Evolutionary conservation across 2,113 vertebrate species (phyloP).

Genomic region (Apistogramma diplotaenia): DNA sequence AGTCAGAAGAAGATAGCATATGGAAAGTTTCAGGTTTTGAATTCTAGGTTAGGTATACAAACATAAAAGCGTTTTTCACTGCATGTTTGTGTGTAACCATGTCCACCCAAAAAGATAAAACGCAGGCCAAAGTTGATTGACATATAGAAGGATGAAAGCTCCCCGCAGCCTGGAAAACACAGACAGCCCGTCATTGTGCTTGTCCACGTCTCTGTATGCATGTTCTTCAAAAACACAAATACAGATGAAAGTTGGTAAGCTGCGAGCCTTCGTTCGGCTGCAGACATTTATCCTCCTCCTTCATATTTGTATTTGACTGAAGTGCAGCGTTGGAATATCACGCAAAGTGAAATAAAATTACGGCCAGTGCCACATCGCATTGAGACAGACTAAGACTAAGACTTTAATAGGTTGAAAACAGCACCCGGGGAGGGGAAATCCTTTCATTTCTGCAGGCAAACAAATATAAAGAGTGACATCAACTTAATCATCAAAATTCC

Average conservation of each 20-base stretch:
- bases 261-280: not conserved
- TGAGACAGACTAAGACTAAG: not conserved
- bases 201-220: constrained; percentile 15
- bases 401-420: not conserved
- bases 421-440: not conserved
- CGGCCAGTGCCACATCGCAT: not conserved
- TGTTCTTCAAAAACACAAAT: constrained; percentile 44
- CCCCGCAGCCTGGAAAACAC: constrained; percentile 1
- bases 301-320: not conserved
- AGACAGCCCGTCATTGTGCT: constrained; percentile 23
- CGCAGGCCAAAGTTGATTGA: constrained; percentile 44
- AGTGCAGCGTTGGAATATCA: not conserved
- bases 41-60: constrained; percentile 19
- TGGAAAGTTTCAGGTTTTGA: constrained; percentile 25
- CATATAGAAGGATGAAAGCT: constrained; percentile 55
- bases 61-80: constrained; percentile 36
- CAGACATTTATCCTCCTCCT: not conserved
- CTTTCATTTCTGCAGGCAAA: not conserved
- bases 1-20: constrained; percentile 16
- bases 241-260: constrained; percentile 47
- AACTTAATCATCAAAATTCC: not conserved
- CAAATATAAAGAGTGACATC: not conserved
- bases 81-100: constrained; percentile 9
- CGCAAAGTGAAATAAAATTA: not conserved
- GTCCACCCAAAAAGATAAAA: constrained; percentile 27